A percentile compares a stretch with the other conserved stretches of the same genome.
Evolutionary conservation across 2,888 invertebrate species (phyloP).

Genomic region (Crocallis elinguaria): DNA sequence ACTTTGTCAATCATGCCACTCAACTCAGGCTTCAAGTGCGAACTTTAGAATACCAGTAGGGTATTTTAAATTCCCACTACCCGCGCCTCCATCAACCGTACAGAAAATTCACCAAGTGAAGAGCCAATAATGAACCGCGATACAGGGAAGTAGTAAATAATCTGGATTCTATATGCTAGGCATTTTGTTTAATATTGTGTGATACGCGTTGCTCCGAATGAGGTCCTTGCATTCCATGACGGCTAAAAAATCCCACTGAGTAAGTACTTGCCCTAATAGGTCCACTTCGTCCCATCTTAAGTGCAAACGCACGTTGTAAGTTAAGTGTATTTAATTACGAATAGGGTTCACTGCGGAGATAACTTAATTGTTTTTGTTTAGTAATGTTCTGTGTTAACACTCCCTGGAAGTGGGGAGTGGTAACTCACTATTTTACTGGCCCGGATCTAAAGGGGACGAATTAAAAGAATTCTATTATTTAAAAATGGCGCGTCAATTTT

Average conservation of each 20-base stretch:
- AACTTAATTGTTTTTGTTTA: slow-evolving; percentile 9
- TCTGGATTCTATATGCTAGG: too few species aligned
- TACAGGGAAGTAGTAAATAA: too few species aligned
- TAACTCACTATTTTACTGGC: slow-evolving; percentile 21
- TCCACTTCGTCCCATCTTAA: slow-evolving; percentile 10
- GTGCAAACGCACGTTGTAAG: slow-evolving; percentile 13
- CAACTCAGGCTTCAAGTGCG: too few species aligned
- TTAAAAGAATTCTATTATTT: slow-evolving; percentile 18
- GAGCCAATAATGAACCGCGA: too few species aligned
- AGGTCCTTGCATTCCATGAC: slow-evolving; percentile 2
- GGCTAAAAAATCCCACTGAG: slow-evolving; percentile 28
- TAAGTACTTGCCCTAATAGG: slow-evolving; percentile 13
- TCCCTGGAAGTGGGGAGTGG: neutral
- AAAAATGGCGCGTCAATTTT: slow-evolving; percentile 12
- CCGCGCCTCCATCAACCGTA: too few species aligned
- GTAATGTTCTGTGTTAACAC: slow-evolving; percentile 22
- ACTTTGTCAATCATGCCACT: too few species aligned
- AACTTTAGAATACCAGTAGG: too few species aligned
- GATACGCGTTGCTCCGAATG: neutral
- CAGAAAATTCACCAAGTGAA: too few species aligned
- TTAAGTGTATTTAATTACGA: slow-evolving; percentile 7
- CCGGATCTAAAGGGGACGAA: slow-evolving; percentile 27
- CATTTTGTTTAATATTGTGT: too few species aligned
- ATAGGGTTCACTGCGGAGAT: too few species aligned
- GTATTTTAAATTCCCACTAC: too few species aligned